These are phyloP conservation scores for Decapterus maruadsi DNA, from an alignment of 2,797 vertebrate genomes.

Conservation along the genomic window DNA sequence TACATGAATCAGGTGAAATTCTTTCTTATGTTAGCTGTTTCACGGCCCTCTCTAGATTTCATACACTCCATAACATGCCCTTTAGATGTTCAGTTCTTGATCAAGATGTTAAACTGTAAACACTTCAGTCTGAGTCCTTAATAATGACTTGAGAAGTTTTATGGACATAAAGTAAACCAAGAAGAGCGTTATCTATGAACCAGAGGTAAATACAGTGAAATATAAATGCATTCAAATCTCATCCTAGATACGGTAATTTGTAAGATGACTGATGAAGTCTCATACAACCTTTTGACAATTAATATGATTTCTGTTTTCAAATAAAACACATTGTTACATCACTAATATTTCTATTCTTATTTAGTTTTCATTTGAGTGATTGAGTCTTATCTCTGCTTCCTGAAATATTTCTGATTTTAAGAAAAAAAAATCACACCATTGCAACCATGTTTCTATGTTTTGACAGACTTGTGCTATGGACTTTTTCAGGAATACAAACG, in stretches of 20 bases:
- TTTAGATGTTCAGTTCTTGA: background rate
- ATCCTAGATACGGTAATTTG: constrained; percentile 1
- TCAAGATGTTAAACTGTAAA: background rate
- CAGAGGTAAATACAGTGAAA: background rate
- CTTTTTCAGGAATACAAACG: constrained; percentile 92
- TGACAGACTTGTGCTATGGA: constrained; percentile 46
- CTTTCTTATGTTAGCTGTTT: background rate
- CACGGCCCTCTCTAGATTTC: background rate
- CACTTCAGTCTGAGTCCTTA: background rate
- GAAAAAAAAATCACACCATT: background rate
- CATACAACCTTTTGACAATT: background rate
- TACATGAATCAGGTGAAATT: background rate
- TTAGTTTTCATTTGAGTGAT: background rate
- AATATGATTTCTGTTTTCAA: background rate
- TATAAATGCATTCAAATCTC: background rate
- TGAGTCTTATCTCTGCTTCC: background rate
- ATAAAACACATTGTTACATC: background rate
- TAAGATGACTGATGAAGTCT: background rate
- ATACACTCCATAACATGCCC: background rate
- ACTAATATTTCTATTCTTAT: background rate
- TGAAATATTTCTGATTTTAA: background rate
- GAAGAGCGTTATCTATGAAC: background rate
- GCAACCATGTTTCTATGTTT: background rate
- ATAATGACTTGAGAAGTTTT: background rate
- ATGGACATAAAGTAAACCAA: constrained; percentile 1